phyloP scores from a whole-genome alignment of 1,140 invertebrate species.

The Lethrus apterus region DNA sequence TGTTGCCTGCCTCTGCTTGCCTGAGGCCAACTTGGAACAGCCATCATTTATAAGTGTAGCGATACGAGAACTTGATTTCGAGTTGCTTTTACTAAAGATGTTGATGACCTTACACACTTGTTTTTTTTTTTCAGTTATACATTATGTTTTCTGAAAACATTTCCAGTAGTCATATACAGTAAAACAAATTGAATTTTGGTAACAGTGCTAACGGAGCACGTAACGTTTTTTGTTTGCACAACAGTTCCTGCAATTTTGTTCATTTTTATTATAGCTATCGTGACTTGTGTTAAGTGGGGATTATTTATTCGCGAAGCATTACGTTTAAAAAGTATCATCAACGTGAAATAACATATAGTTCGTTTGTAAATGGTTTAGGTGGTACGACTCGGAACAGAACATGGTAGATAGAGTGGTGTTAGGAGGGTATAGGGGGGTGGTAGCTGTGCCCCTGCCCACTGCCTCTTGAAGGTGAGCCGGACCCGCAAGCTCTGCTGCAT shows the following conservation, averaged over 20 bases:
- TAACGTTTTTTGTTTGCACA: not conserved
- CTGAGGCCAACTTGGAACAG: conserved; percentile 34
- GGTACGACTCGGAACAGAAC: no score
- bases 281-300: not conserved
- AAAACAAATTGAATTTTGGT: not conserved
- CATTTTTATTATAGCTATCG: not conserved
- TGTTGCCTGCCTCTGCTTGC: conserved; percentile 36
- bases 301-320: not conserved
- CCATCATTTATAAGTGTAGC: conserved; percentile 40
- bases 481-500: not conserved
- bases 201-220: not conserved
- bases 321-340: not conserved
- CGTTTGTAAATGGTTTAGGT: not conserved
- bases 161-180: conserved; percentile 6
- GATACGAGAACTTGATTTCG: conserved; percentile 39
- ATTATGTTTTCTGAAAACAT: conserved; percentile 15
- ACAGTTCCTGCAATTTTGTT: not conserved
- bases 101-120: conserved; percentile 24
- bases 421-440: not conserved
- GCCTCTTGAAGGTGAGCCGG: conserved; percentile 2
- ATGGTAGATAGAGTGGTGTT: no score
- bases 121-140: conserved; percentile 13
- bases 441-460: not conserved
- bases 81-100: conserved; percentile 30
- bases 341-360: no score